A percentile compares a stretch with the other conserved stretches of the same genome.
Evolutionary conservation across 2,113 vertebrate species (phyloP).

Genomic region (Donacobius atricapilla): DNA sequence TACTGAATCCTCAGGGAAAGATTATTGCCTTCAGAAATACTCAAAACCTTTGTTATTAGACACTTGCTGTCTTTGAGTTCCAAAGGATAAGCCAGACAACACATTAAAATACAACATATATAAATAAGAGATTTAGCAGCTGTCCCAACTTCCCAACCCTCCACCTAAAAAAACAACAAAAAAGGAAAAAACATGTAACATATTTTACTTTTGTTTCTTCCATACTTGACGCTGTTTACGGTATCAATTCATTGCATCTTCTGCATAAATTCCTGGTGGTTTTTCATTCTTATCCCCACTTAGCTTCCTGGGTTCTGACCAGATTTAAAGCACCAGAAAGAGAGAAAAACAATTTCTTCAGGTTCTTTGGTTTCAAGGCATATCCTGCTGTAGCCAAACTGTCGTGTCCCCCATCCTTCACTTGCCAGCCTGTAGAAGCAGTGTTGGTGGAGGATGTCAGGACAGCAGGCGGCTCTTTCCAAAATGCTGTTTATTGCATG

Average conservation of each 20-base stretch:
- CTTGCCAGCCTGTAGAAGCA: too few relatives aligned
- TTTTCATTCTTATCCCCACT: neutral
- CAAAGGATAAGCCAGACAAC: neutral
- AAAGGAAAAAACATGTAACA: fast-evolving
- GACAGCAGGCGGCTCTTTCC: too few relatives aligned
- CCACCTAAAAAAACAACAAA: neutral
- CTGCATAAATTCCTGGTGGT: neutral
- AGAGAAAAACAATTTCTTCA: neutral
- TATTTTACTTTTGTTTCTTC: neutral
- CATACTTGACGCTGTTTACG: neutral
- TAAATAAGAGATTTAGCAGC: neutral
- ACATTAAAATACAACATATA: neutral
- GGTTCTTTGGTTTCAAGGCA: neutral
- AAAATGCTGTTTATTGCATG: too few relatives aligned
- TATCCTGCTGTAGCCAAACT: neutral
- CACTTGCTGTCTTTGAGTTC: neutral
- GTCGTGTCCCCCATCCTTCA: neutral
- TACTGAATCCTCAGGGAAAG: neutral
- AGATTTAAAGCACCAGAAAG: neutral
- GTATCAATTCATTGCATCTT: neutral
- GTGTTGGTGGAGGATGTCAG: too few relatives aligned
- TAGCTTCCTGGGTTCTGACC: neutral
- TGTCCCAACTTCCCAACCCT: neutral
- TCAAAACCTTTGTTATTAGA: neutral
- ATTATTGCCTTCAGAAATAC: neutral